Percentiles rank a stretch among this genome's conserved stretches.
Evolutionary conservation across 1,140 invertebrate species (phyloP).

Genomic region (Octopus bimaculoides): DNA sequence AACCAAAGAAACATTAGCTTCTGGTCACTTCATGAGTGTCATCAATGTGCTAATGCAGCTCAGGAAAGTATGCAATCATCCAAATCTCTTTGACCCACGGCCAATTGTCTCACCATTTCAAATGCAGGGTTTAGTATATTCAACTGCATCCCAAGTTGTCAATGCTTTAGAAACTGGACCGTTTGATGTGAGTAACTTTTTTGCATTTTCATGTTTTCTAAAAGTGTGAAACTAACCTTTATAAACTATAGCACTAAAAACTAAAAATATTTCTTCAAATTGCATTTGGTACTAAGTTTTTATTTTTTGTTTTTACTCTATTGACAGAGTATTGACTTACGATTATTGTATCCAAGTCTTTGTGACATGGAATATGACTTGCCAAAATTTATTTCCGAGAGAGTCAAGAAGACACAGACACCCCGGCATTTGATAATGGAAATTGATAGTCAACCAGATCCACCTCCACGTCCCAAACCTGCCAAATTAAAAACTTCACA

Average conservation of each 20-base stretch:
- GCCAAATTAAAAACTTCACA: slow-evolving; percentile 43
- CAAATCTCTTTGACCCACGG: slow-evolving; percentile 96
- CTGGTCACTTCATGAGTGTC: slow-evolving; percentile 94
- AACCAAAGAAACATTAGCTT: slow-evolving; percentile 92
- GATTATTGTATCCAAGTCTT: slow-evolving; percentile 70
- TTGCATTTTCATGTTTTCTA: background rate
- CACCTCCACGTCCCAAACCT: slow-evolving; percentile 60
- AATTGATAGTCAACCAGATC: slow-evolving; percentile 65
- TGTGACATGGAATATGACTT: slow-evolving; percentile 70
- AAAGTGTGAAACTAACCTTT: no score
- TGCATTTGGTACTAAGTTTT: background rate
- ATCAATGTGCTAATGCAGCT: slow-evolving; percentile 99
- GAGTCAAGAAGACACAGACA: slow-evolving; percentile 72
- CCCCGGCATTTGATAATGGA: slow-evolving; percentile 74
- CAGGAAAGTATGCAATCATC: slow-evolving; percentile 99
- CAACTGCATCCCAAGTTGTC: slow-evolving; percentile 65
- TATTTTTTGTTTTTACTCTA: slow-evolving; percentile 42
- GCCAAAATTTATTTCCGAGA: slow-evolving; percentile 80
- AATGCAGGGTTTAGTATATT: slow-evolving; percentile 73
- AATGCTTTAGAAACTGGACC: slow-evolving; percentile 75
- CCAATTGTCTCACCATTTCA: slow-evolving; percentile 93
- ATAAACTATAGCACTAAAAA: no score
- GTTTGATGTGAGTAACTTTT: slow-evolving; percentile 65
- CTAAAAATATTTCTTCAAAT: background rate
- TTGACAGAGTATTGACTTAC: slow-evolving; percentile 68